These are phyloP conservation scores for Polia nebulosa DNA, from an alignment of 2,888 invertebrate species.

Conservation along the genomic window DNA sequence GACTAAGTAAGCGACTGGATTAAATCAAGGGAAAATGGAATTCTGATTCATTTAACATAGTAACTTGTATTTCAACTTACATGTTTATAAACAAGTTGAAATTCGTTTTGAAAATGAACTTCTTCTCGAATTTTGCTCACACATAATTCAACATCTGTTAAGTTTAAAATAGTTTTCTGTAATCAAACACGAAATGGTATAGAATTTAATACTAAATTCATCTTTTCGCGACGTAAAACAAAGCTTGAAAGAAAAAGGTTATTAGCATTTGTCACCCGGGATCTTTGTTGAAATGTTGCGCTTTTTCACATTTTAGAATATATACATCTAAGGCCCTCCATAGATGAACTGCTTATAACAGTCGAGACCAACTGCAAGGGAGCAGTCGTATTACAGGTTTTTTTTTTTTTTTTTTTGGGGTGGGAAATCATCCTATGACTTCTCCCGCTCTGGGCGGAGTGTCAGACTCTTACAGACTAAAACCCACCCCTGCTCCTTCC, in stretches of 20 bases:
- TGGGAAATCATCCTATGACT: too few relatives aligned
- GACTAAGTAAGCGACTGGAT: conserved; percentile 47
- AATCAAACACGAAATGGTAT: neutral
- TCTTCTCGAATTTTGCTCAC: neutral
- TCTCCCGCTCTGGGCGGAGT: too few relatives aligned
- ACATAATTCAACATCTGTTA: neutral
- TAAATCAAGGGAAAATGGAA: conserved; percentile 31
- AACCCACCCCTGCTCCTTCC: too few relatives aligned
- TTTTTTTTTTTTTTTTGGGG: too few relatives aligned
- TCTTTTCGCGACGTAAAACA: neutral
- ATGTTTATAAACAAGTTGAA: too few relatives aligned
- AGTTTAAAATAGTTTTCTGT: conserved; percentile 5
- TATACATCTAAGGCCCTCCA: neutral
- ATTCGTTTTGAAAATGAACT: neutral
- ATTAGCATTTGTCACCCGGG: conserved; percentile 27
- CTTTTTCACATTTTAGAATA: conserved; percentile 13
- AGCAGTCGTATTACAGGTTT: too few relatives aligned
- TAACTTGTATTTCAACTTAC: neutral
- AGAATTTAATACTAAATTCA: conserved; percentile 3
- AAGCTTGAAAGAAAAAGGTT: conserved; percentile 15
- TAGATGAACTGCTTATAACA: too few relatives aligned
- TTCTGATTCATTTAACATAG: conserved; percentile 10
- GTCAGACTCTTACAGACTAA: too few relatives aligned
- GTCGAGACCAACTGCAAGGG: too few relatives aligned
- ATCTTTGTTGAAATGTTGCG: conserved; percentile 1